Evolutionary conservation across 1,140 invertebrate species (phyloP).

Genomic region (Pachypsylla venusta): DNA sequence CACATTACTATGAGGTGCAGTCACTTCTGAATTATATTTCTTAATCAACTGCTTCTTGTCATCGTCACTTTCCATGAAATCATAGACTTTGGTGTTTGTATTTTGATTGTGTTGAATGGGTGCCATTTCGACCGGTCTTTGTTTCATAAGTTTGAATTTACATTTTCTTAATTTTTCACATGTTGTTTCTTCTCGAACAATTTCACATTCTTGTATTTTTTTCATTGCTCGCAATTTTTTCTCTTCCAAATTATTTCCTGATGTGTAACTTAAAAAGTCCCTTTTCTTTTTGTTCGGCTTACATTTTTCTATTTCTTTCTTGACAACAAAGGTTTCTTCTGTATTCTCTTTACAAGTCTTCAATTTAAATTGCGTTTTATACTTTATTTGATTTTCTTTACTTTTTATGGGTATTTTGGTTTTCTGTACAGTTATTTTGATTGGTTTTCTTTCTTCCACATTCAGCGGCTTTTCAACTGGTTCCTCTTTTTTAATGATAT

Average conservation of each 20-base stretch:
- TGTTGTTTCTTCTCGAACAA: not conserved
- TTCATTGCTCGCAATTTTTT: not conserved
- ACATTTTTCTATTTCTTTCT: not conserved
- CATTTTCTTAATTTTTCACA: slow-evolving; percentile 4
- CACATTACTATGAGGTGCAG: not conserved
- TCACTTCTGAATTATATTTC: not conserved
- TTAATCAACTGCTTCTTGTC: not conserved
- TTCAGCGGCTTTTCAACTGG: not conserved
- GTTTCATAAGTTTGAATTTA: slow-evolving; percentile 3
- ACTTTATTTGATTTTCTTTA: slow-evolving; percentile 5
- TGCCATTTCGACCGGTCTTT: not conserved
- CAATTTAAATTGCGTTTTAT: slow-evolving; percentile 1
- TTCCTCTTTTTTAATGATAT: no score
- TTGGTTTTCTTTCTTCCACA: not conserved
- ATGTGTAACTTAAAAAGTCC: not conserved
- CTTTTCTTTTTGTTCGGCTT: not conserved
- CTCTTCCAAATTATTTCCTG: not conserved
- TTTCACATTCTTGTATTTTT: not conserved
- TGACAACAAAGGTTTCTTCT: not conserved
- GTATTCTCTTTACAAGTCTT: not conserved
- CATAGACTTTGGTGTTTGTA: not conserved
- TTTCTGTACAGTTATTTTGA: slow-evolving; percentile 1
- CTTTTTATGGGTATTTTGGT: not conserved
- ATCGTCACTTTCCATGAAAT: not conserved
- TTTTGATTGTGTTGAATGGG: not conserved